A percentile compares a stretch with the other conserved stretches of the same genome.
phyloP scores from a whole-genome alignment of 1,140 invertebrate genomes.

The Melanaphis sacchari region DNA sequence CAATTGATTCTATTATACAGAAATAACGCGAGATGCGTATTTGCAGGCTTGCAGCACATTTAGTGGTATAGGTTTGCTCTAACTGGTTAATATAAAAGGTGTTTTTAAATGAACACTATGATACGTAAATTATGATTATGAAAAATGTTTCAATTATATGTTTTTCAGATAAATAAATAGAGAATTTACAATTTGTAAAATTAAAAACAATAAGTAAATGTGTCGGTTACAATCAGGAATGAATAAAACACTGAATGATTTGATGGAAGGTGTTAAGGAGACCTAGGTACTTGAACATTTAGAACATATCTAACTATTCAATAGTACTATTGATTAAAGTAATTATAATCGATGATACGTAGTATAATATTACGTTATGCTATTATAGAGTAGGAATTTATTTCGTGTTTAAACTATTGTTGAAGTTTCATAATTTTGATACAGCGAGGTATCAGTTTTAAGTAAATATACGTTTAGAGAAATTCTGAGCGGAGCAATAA shows the following conservation, averaged over 20 bases:
- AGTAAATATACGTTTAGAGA: too few species aligned
- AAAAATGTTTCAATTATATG: background rate
- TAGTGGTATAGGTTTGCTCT: background rate
- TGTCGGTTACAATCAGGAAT: background rate
- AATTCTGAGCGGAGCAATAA: too few species aligned
- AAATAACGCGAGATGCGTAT: background rate
- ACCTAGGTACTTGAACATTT: background rate
- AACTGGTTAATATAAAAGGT: background rate
- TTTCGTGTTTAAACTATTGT: too few species aligned
- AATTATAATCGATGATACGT: background rate
- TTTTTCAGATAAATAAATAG: background rate
- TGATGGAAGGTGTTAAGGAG: background rate
- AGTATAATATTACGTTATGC: background rate
- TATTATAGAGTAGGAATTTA: background rate
- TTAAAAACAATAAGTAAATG: background rate
- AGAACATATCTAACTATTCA: background rate
- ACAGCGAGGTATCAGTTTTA: too few species aligned
- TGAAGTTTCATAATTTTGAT: too few species aligned
- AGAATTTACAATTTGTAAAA: background rate
- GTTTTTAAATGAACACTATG: background rate
- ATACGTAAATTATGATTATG: background rate
- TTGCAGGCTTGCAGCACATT: background rate
- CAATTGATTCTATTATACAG: conserved; percentile 17
- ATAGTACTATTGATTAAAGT: background rate
- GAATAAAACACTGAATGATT: background rate